phyloP scores from a whole-genome alignment of 2,888 invertebrate species.

The Diplolepis rosae region DNA sequence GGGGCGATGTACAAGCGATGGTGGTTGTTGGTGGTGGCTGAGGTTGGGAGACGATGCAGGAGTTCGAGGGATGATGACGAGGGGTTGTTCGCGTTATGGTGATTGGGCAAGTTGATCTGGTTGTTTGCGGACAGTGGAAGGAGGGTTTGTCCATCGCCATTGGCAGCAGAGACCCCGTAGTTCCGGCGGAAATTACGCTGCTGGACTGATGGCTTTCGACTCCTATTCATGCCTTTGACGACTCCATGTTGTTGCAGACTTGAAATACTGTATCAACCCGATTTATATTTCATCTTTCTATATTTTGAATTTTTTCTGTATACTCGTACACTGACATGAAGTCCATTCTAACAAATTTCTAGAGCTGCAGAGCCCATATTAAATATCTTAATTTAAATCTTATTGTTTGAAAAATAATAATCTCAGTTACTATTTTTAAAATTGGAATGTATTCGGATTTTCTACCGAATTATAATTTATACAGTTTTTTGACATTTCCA shows the following conservation, averaged over 20 bases:
- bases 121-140: constrained; percentile 64
- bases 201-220: constrained; percentile 64
- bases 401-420: too few relatives aligned
- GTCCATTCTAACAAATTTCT: background rate
- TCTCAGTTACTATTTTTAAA: too few relatives aligned
- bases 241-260: constrained; percentile 59
- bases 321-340: background rate
- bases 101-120: constrained; percentile 53
- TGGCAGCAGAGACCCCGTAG: constrained; percentile 67
- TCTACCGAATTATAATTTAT: too few relatives aligned
- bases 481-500: too few relatives aligned
- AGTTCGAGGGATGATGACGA: constrained; percentile 45
- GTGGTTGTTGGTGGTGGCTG: constrained; percentile 58
- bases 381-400: too few relatives aligned
- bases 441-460: too few relatives aligned
- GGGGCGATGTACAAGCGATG: constrained; percentile 64
- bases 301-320: background rate
- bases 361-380: background rate
- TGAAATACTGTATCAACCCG: constrained; percentile 69
- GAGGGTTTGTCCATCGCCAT: constrained; percentile 70
- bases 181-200: constrained; percentile 68
- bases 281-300: constrained; percentile 50
- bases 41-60: constrained; percentile 58
- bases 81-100: constrained; percentile 50
- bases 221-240: constrained; percentile 57